Evolutionary conservation across 2,888 invertebrate genomes (phyloP), one percentile per base, ranked within the genome.

Genomic region (Yponomeuta malinellus): DNA sequence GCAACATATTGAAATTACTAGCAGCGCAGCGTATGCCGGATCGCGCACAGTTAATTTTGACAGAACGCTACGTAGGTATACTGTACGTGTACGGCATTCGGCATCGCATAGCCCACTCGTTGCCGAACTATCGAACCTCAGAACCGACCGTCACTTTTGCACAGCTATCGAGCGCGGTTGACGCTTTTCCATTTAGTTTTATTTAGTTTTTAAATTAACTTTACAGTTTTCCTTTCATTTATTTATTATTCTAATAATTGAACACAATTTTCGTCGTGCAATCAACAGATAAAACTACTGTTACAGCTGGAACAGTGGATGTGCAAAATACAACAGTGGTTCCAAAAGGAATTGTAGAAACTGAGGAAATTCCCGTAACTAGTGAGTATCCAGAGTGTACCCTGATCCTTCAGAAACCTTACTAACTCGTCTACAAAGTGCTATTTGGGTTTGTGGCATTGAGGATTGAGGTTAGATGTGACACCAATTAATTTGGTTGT

Each of bases 291-390:
- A 59, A 59, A 59, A 76, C 86, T 78, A 80, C 71, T 68, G 66
- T 85, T 83, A 85, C 84, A 81, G 86, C 88, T 78, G 89, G 87
- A 83, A 59, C 52, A 59, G 90, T 83, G 87, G 90, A 85, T 85
- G 89, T 90, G 90, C 83, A 84, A 83, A 89, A 86, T 85, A 78
- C 86, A 76, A 83, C 81, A 83, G 82, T 85, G 82, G 83, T 78
- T 86, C 83, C 83, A 83, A 87, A 87, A 81, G 83, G 86, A 85
- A 83, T 85, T 82, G 81, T 82, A 82, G 79, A 88, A 81, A 81
- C 81, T 80, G 82, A 86, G 84, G 88, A 87, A 84, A 89, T 85
- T 80, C 83, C 87, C 84, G 83, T 84, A 80, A 84, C 82, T 85
- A 87, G 92, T 91, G 88, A 92, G 92, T 92, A 92, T 89, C 83